Evolutionary conservation across 2,113 vertebrate species (phyloP), one percentile per base, ranked within the genome.

Genomic region (Chaenogobius annularis): DNA sequence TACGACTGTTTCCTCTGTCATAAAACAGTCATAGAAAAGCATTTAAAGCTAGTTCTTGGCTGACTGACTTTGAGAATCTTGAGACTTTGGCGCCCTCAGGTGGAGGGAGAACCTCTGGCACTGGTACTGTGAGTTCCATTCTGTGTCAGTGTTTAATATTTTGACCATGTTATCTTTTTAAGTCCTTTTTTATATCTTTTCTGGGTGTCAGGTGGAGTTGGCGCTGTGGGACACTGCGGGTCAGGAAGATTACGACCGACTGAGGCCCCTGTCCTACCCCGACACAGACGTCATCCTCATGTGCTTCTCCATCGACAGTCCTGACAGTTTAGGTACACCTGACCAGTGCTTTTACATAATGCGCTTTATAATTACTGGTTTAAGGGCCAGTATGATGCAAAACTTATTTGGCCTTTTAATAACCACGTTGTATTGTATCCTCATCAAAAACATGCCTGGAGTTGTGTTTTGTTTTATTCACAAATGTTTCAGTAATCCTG

Each of bases 281-380:
- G 97, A 98, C 93, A 99, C 97, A 0, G 97, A 99, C 0, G 97
- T 98, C 44, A 99, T 99, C 87, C 96, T 99, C 81, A 98, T 99
- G 97, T 99, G 97, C 85, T 99, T 99, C 75, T 99, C 97, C 66
- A 96, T 99, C n/a, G 97, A 99, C 85, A 99, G 97, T 87, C 97
- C 97, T 0, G 97, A 98, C 68, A 98, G 96, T 90, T 95, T 99
- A 48, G 97, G 97, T 98, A 92, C 85, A 75, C 20, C 11, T 58
- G n/a, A n/a, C 6, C 55, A 54, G 19, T 54, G 8, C 31, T 40
- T 40, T 62, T n/a, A 61, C 23, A 14, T 15, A 15, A 40, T 20
- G 50, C 7, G 50, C 7, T 10, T 54, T 10, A 50, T 50, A 46
- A 46, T 13, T 2, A 12, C 1, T 12, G 44, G 0, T 46, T 46